Evolutionary conservation across 92 coral and sea anemone genomes (phyloP).

Genomic region (Epizoanthus illoricatus): DNA sequence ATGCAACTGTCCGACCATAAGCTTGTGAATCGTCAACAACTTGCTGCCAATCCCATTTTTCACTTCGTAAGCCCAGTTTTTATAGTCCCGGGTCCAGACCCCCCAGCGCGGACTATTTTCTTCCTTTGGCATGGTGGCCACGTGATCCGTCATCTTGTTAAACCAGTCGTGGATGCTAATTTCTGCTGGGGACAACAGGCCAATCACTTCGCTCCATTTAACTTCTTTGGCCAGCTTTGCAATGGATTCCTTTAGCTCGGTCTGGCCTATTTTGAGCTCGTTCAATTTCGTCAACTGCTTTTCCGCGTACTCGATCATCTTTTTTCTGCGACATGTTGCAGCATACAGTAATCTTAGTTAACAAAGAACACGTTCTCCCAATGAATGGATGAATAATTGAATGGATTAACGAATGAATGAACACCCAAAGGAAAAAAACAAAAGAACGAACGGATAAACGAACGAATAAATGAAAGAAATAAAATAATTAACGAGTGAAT

Average conservation of each 20-base stretch:
- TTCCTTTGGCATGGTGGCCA: conserved; percentile 22
- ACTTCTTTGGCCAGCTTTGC: conserved; percentile 5
- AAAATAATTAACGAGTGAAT: no score
- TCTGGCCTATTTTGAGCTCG: conserved; percentile 1
- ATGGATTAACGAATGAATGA: no score
- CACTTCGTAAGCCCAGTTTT: conserved; percentile 11
- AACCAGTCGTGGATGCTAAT: conserved; percentile 21
- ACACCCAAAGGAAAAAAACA: no score
- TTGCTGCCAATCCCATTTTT: conserved; percentile 9
- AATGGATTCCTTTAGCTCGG: background rate
- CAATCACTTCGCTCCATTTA: background rate
- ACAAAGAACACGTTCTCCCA: no score
- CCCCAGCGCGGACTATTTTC: conserved; percentile 7
- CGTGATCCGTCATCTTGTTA: conserved; percentile 25
- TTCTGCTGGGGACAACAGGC: conserved; percentile 10
- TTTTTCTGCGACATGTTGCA: background rate
- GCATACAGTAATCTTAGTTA: no score
- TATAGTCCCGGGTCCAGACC: conserved; percentile 17
- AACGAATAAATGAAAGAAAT: no score
- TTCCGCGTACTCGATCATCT: conserved; percentile 19
- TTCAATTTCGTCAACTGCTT: background rate
- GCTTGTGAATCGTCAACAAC: conserved; percentile 13
- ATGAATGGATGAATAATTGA: no score
- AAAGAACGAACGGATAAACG: no score
- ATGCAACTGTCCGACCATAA: conserved; percentile 14